Conservation (phyloP, 2,113 vertebrate genomes). For the Panthera uncia region DNA sequence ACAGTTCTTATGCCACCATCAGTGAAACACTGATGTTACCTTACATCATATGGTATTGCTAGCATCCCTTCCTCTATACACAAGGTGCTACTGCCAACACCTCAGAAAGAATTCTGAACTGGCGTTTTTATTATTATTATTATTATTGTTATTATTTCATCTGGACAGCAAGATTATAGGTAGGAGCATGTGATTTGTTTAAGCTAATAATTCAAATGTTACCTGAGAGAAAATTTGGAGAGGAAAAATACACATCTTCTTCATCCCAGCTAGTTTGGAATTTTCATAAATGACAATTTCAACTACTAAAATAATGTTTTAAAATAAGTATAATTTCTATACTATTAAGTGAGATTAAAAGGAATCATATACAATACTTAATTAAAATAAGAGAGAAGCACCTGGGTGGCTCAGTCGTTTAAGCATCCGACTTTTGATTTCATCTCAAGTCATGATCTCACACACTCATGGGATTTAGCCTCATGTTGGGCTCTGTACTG, state of each 20-base stretch:
- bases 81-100: neutral
- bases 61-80: neutral
- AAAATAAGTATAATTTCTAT: neutral
- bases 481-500: no score
- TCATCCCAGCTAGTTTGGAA: neutral
- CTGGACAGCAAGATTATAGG: neutral
- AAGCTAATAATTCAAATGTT: neutral
- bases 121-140: no score
- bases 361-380: neutral
- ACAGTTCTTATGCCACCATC: neutral
- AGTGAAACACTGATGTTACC: neutral
- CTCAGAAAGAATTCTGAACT: neutral
- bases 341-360: neutral
- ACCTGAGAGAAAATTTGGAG: neutral
- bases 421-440: no score
- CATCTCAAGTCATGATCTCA: no score
- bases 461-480: no score
- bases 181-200: neutral
- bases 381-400: neutral
- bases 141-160: neutral
- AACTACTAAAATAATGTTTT: neutral
- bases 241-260: neutral
- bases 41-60: accelerated
- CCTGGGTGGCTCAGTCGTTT: no score
- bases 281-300: neutral